phyloP scores from a whole-genome alignment of 2,888 invertebrate genomes.

The Kryphioiulus occultus region DNA sequence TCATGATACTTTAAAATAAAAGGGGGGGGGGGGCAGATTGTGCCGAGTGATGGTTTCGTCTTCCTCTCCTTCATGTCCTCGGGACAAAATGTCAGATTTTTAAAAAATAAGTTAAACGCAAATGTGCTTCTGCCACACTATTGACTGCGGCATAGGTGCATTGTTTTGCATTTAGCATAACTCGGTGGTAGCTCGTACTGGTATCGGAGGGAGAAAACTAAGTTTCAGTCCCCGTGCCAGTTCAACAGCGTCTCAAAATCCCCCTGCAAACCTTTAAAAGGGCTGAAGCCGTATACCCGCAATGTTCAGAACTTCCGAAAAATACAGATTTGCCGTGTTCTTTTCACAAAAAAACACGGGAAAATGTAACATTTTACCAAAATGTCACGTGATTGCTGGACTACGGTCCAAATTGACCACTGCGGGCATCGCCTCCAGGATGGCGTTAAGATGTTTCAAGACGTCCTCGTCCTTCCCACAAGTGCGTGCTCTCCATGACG shows the following conservation, averaged over 20 bases:
- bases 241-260: not conserved
- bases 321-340: too few relatives aligned
- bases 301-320: not conserved
- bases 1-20: not conserved
- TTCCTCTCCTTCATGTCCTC: too few relatives aligned
- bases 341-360: too few relatives aligned
- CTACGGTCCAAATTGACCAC: not conserved
- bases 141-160: too few relatives aligned
- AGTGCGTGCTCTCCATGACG: not conserved
- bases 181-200: not conserved
- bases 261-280: not conserved
- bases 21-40: not conserved
- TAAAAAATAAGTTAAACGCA: not conserved
- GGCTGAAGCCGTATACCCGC: not conserved
- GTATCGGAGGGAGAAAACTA: not conserved
- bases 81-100: not conserved
- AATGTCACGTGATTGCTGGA: too few relatives aligned
- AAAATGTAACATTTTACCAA: too few relatives aligned
- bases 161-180: not conserved
- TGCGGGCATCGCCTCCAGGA: not conserved
- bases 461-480: not conserved
- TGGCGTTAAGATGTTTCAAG: not conserved
- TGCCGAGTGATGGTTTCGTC: not conserved
- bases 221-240: not conserved
- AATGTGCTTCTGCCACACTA: conserved; percentile 5